phyloP scores from a whole-genome alignment of 2,888 invertebrate species.

The Heliconius aoede region DNA sequence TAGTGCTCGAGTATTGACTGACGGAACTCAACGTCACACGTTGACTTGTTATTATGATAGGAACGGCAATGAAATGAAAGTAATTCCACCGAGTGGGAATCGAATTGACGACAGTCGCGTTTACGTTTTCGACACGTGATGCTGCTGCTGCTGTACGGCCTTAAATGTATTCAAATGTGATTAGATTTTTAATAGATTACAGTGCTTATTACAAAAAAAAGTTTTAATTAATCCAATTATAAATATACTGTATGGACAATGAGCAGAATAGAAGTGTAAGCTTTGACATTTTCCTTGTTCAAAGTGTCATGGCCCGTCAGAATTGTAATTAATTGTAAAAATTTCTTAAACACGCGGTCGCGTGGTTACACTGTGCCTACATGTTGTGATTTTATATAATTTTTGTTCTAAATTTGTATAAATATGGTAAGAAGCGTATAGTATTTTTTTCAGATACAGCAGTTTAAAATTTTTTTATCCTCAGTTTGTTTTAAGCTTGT shows the following conservation, averaged over 20 bases:
- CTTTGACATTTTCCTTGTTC: conserved; percentile 60
- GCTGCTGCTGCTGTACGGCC: too few relatives aligned
- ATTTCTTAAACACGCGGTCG: conserved; percentile 62
- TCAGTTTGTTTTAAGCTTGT: background rate
- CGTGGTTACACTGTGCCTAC: conserved; percentile 59
- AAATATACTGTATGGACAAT: background rate
- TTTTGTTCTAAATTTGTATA: conserved; percentile 71
- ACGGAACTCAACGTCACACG: too few relatives aligned
- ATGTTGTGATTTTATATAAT: conserved; percentile 61
- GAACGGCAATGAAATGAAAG: too few relatives aligned
- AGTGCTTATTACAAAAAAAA: background rate
- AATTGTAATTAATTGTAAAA: conserved; percentile 73
- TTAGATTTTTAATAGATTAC: background rate
- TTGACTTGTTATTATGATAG: too few relatives aligned
- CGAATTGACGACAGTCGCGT: too few relatives aligned
- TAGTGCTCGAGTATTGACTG: too few relatives aligned
- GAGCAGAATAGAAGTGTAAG: conserved; percentile 5
- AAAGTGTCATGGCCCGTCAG: conserved; percentile 76
- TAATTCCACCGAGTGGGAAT: too few relatives aligned
- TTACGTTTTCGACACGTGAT: too few relatives aligned
- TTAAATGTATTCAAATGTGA: too few relatives aligned
- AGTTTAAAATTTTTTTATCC: background rate
- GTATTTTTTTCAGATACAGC: background rate
- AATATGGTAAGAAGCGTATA: conserved; percentile 65
- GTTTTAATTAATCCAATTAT: background rate